Conservation (phyloP, 2,888 invertebrate species). For the Hypercompe scribonia region DNA sequence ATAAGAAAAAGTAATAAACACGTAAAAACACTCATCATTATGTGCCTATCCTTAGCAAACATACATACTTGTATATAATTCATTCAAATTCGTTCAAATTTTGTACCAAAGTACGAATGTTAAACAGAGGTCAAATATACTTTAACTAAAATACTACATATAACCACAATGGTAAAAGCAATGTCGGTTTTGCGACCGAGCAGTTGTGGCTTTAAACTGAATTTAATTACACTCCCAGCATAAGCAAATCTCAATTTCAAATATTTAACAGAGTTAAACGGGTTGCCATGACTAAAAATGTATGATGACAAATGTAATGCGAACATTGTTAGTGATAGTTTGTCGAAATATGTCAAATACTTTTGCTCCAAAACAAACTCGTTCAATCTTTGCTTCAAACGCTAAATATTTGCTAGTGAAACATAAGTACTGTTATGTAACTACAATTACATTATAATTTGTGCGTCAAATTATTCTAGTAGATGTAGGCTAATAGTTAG, state of each 20-base stretch:
- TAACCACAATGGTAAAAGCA: neutral
- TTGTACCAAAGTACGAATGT: neutral
- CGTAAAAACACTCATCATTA: too few species aligned
- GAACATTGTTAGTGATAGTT: neutral
- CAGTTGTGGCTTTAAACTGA: neutral
- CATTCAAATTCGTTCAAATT: neutral
- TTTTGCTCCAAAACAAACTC: neutral
- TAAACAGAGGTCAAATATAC: neutral
- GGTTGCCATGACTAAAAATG: neutral
- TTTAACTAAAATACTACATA: neutral
- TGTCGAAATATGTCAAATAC: neutral
- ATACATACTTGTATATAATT: neutral
- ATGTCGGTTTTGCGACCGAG: neutral
- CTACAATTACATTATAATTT: neutral
- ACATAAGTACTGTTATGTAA: neutral
- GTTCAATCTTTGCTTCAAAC: neutral
- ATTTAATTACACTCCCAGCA: neutral
- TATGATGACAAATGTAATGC: too few species aligned
- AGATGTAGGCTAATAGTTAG: too few species aligned
- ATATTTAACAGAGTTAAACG: neutral
- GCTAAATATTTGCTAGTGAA: neutral
- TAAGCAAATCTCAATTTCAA: neutral
- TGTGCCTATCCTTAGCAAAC: too few species aligned
- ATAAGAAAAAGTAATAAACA: too few species aligned
- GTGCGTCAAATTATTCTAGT: neutral